These are phyloP conservation scores for Chloropsis cyanopogon DNA, from an alignment of 2,113 vertebrate species.

Conservation along the genomic window DNA sequence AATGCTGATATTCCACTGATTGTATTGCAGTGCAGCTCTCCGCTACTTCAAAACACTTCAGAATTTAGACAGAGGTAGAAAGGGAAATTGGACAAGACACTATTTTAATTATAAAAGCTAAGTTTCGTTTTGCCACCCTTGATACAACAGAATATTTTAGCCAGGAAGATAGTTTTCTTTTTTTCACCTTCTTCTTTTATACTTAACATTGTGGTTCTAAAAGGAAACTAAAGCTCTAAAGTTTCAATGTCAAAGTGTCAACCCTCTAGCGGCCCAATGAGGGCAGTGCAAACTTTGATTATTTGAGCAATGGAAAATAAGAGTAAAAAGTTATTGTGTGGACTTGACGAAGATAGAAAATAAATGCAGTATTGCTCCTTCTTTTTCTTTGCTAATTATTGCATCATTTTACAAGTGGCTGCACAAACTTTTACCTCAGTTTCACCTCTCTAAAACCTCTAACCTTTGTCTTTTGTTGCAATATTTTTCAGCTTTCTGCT, in stretches of 20 bases:
- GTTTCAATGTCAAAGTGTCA: background rate
- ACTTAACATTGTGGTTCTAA: background rate
- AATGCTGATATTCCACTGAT: slow-evolving; percentile 82
- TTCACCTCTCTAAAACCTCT: background rate
- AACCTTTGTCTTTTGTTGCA: background rate
- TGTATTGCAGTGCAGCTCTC: slow-evolving; percentile 65
- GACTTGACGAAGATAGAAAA: background rate
- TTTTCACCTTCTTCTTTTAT: background rate
- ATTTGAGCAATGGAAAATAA: background rate
- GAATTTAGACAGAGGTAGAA: slow-evolving; percentile 69
- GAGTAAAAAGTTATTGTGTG: background rate
- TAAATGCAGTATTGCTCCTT: background rate
- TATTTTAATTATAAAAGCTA: slow-evolving; percentile 86
- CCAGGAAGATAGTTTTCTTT: background rate
- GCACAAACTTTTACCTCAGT: background rate
- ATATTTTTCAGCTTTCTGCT: background rate
- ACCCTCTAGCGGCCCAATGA: background rate
- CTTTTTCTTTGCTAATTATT: background rate
- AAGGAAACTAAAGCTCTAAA: background rate
- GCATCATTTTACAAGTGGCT: background rate
- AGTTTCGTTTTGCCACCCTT: slow-evolving; percentile 72
- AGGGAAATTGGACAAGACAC: slow-evolving; percentile 85
- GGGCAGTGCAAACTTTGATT: background rate
- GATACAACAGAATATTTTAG: slow-evolving; percentile 36
- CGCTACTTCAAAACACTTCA: slow-evolving; percentile 81